phyloP scores from a whole-genome alignment of 2,113 vertebrate species.

The Anthoscopus minutus region DNA sequence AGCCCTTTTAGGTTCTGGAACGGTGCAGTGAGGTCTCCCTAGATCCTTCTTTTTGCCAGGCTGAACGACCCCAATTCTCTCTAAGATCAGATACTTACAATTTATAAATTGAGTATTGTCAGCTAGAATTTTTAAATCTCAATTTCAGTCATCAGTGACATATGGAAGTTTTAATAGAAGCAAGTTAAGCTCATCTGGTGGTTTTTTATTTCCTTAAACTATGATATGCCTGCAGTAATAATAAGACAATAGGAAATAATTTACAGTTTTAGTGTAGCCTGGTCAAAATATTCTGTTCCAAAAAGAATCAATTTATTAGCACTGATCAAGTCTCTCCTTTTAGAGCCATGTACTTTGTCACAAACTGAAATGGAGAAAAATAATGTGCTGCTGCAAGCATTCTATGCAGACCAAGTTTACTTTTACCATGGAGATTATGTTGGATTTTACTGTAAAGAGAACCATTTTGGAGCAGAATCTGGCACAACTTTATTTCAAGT shows the following conservation, averaged over 20 bases:
- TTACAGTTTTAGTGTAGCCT: neutral
- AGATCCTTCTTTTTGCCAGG: neutral
- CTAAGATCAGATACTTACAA: neutral
- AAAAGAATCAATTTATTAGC: neutral
- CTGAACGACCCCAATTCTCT: neutral
- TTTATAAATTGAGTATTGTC: neutral
- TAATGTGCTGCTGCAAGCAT: constrained; percentile 64
- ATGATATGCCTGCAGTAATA: neutral
- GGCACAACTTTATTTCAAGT: constrained; percentile 57
- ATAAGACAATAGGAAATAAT: neutral
- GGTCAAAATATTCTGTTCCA: neutral
- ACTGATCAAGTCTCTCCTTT: neutral
- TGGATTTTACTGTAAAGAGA: constrained; percentile 66
- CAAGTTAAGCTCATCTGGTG: neutral
- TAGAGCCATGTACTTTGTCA: constrained; percentile 74
- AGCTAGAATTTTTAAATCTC: neutral
- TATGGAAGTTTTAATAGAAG: neutral
- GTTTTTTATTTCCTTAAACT: neutral
- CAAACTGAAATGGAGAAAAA: constrained; percentile 67
- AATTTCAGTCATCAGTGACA: neutral
- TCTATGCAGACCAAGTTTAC: constrained; percentile 58
- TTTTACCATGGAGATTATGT: constrained; percentile 73
- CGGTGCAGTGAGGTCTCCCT: neutral
- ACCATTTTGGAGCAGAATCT: constrained; percentile 11
- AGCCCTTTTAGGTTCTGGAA: neutral